These are phyloP conservation scores for Capreolus pygargus DNA, from an alignment of 2,113 vertebrate genomes.

Conservation along the genomic window DNA sequence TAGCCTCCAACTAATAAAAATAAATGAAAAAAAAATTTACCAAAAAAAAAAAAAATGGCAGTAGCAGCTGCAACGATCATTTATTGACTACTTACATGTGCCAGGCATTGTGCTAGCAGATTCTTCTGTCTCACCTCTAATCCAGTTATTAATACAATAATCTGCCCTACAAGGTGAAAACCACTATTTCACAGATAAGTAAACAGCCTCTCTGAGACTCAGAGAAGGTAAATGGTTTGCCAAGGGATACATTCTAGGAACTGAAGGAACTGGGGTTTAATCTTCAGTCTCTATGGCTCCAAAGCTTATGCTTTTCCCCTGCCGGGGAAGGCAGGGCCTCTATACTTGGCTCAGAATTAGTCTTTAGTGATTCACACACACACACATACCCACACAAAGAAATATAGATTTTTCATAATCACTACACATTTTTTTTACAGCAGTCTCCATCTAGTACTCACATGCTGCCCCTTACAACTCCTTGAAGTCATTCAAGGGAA, in stretches of 20 bases:
- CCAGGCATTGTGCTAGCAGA: background rate
- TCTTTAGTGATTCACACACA: background rate
- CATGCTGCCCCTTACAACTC: background rate
- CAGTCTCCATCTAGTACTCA: background rate
- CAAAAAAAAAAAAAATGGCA: background rate
- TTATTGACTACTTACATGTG: background rate
- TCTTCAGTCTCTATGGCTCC: background rate
- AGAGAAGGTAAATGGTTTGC: background rate
- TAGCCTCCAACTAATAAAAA: too few relatives aligned
- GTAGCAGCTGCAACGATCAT: background rate
- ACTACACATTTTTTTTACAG: background rate
- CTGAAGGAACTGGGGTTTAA: background rate
- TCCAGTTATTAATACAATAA: background rate
- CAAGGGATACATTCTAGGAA: background rate
- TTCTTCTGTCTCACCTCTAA: background rate
- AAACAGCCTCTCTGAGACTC: background rate
- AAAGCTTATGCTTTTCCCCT: background rate
- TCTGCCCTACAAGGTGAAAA: background rate
- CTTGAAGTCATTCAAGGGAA: background rate
- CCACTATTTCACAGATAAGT: background rate
- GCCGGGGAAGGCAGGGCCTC: background rate
- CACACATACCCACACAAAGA: background rate
- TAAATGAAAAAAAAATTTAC: too few relatives aligned
- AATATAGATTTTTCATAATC: constrained; percentile 1
- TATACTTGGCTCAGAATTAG: background rate